These are phyloP conservation scores for Kryptopterus vitreolus DNA, from an alignment of 2,797 vertebrate species.

Conservation along the genomic window DNA sequence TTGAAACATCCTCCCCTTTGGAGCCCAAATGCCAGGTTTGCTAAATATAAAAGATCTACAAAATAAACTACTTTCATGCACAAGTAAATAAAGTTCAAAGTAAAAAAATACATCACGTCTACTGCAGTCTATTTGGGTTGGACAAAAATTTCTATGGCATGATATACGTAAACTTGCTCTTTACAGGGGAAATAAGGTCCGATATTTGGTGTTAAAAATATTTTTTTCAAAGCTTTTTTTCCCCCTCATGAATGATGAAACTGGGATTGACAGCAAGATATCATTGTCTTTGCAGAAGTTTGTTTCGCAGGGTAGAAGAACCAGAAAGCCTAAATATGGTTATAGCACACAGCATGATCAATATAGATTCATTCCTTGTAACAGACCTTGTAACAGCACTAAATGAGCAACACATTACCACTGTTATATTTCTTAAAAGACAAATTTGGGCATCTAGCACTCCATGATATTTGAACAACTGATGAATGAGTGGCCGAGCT, in stretches of 20 bases:
- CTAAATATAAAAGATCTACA: not conserved
- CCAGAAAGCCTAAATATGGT: slow-evolving; percentile 1
- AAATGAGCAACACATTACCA: not conserved
- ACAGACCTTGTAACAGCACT: not conserved
- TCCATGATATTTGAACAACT: not conserved
- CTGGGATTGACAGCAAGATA: not conserved
- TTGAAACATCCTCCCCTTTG: too few relatives aligned
- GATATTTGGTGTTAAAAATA: not conserved
- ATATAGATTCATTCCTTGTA: too few relatives aligned
- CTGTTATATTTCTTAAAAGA: not conserved
- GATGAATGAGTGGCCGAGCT: not conserved
- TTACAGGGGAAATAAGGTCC: not conserved
- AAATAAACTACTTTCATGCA: not conserved
- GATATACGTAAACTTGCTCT: not conserved
- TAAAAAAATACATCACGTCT: not conserved
- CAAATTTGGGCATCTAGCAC: not conserved
- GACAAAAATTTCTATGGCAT: not conserved
- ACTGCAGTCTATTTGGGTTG: not conserved
- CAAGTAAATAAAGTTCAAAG: not conserved
- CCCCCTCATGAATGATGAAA: slow-evolving; percentile 1
- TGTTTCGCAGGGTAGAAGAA: not conserved
- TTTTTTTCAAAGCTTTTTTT: too few relatives aligned
- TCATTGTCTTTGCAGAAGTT: not conserved
- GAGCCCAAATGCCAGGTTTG: not conserved
- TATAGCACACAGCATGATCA: not conserved